These are phyloP conservation scores for Nymphalis urticae DNA, from an alignment of 2,888 invertebrate species.

Conservation along the genomic window DNA sequence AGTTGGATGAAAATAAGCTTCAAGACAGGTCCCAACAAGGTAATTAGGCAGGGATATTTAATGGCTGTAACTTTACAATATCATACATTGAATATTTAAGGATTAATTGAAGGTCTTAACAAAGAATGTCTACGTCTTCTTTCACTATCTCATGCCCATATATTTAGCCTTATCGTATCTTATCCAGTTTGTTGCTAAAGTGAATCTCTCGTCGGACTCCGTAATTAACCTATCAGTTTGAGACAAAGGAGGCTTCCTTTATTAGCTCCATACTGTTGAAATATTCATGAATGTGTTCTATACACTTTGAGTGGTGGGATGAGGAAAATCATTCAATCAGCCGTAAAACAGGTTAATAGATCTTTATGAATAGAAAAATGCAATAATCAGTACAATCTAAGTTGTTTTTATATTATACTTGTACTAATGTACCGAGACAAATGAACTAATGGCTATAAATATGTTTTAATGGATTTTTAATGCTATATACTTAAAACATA, in stretches of 20 bases:
- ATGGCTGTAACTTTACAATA: no score
- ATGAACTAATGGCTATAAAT: no score
- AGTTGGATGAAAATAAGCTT: no score
- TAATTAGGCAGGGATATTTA: no score
- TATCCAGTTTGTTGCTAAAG: constrained; percentile 38
- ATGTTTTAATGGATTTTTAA: no score
- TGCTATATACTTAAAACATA: no score
- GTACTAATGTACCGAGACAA: not conserved
- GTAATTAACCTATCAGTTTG: constrained; percentile 69
- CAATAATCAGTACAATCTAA: not conserved
- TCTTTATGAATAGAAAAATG: not conserved
- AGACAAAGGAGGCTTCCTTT: constrained; percentile 74
- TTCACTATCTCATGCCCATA: constrained; percentile 16
- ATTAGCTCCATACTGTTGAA: constrained; percentile 72
- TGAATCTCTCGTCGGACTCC: constrained; percentile 50
- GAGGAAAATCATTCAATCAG: constrained; percentile 6
- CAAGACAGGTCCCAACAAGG: no score
- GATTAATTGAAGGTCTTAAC: no score
- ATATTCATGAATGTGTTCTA: constrained; percentile 64
- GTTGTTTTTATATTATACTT: not conserved
- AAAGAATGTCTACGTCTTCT: not conserved
- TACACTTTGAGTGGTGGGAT: constrained; percentile 26
- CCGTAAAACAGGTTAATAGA: not conserved
- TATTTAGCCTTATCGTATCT: constrained; percentile 33
- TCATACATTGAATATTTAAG: no score